A percentile compares a stretch with the other conserved stretches of the same genome.
phyloP scores from a whole-genome alignment of 2,797 vertebrate species.

The Sciurus vulgaris region DNA sequence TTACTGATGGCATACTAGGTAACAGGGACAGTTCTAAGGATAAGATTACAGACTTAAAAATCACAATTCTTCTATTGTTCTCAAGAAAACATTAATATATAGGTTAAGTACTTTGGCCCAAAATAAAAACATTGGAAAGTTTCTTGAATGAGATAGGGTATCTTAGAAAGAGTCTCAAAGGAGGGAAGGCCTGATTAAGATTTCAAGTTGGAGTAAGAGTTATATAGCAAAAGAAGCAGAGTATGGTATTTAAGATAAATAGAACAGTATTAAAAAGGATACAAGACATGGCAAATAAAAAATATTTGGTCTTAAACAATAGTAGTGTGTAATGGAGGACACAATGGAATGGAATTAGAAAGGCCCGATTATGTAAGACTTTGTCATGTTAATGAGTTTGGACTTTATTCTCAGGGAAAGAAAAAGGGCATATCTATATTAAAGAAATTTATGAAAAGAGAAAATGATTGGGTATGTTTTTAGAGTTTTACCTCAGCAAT shows the following conservation, averaged over 20 bases:
- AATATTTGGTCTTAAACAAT: neutral
- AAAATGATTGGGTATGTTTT: neutral
- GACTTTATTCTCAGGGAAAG: conserved; percentile 3
- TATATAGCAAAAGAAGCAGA: neutral
- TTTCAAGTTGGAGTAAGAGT: neutral
- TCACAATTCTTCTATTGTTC: neutral
- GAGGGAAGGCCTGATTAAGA: neutral
- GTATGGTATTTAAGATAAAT: neutral
- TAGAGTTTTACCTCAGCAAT: neutral
- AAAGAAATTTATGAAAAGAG: neutral
- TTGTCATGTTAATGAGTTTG: neutral
- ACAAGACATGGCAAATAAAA: neutral
- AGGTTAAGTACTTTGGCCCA: neutral
- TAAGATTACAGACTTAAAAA: neutral
- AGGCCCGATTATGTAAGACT: neutral
- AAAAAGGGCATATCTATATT: neutral
- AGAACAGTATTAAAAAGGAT: neutral
- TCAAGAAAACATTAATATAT: neutral
- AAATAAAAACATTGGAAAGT: neutral
- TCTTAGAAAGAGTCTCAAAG: neutral
- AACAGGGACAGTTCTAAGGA: neutral
- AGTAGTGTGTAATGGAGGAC: neutral
- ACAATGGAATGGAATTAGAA: neutral
- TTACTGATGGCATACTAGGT: neutral
- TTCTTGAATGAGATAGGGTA: neutral